Conservation (phyloP, 2,797 vertebrate species). For the Dermochelys coriacea region DNA sequence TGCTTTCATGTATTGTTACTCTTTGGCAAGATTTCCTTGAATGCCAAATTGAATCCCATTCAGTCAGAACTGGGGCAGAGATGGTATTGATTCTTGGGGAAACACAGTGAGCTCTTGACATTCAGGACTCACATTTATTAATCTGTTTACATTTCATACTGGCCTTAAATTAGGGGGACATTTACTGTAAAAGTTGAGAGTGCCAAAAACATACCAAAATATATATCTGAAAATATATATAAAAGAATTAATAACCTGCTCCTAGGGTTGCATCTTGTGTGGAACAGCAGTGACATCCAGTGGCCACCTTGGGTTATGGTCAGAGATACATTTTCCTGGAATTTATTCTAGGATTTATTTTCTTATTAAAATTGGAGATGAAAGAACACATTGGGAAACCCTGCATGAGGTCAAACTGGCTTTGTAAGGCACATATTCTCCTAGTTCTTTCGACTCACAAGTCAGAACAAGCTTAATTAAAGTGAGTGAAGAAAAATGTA, state of each 20-base stretch:
- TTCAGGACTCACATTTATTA: neutral
- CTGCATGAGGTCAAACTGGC: neutral
- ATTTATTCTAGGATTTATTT: rapidly evolving
- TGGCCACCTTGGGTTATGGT: neutral
- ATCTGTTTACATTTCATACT: constrained; percentile 25
- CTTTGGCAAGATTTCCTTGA: neutral
- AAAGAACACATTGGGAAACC: neutral
- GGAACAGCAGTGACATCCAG: constrained; percentile 64
- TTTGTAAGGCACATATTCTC: neutral
- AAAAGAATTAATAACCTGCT: rapidly evolving
- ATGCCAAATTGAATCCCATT: constrained; percentile 12
- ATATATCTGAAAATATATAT: neutral
- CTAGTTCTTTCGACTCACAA: neutral
- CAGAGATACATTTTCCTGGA: neutral
- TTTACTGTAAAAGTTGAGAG: neutral
- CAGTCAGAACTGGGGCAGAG: neutral
- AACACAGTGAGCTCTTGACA: neutral
- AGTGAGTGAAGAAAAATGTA: rapidly evolving
- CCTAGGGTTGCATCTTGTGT: neutral
- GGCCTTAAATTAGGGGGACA: neutral
- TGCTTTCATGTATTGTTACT: constrained; percentile 39
- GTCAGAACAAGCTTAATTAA: neutral
- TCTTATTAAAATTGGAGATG: rapidly evolving
- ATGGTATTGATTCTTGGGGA: constrained; percentile 23
- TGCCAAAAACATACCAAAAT: neutral